Base-by-base conservation (phyloP, 2,888 invertebrate species). In the Oscheius sp. region DNA sequence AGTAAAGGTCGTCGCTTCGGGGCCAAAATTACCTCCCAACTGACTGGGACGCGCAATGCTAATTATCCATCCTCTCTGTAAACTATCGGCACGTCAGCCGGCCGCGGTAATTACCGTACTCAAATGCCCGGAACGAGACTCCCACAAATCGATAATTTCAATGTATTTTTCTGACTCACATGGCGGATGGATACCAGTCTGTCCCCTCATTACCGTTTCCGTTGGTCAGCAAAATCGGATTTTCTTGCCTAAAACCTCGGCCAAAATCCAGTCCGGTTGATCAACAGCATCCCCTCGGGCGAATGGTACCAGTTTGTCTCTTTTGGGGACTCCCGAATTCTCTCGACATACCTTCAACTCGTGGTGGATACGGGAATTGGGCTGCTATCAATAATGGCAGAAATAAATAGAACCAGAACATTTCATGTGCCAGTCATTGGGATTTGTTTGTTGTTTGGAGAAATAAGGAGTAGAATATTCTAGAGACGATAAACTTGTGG, bases 101-200 rank as follows among this genome's bases (percentile, higher is more conserved):
- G 58, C n/a, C 29, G n/a, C n/a, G 45, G 43, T 63, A 63, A 63
- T 63, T 63, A 63, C 63, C 63, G 63, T 63, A 63, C 63, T 63
- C 63, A 63, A 63, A 63, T 23, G 63, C 23, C 23, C 46, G 63
- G 63, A 63, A 63, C 63, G 52, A 35, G 29, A 49, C 25, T n/a
- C n/a, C 35, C 9, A 35, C 35, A 3, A 35, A 35, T 35, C 35
- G 35, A 35, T 35, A 35, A 35, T 35, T 35, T 35, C 35, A 6
- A 35, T 35, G 35, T 35, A 35, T 35, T 35, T 35, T 35, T 3
- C 9, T 35, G 35, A 35, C 35, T 35, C 35, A 66, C 18, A 49
- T 27, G 49, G 25, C 21, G 29, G 58, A 59, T 35, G 41, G 41
- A 43, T 43, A 61, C 29, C 29, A 29, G 58, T 58, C 49, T 49